A percentile compares a stretch with the other conserved stretches of the same genome.
Evolutionary conservation across 2,888 invertebrate species (phyloP).

Genomic region (Rutpela maculata): DNA sequence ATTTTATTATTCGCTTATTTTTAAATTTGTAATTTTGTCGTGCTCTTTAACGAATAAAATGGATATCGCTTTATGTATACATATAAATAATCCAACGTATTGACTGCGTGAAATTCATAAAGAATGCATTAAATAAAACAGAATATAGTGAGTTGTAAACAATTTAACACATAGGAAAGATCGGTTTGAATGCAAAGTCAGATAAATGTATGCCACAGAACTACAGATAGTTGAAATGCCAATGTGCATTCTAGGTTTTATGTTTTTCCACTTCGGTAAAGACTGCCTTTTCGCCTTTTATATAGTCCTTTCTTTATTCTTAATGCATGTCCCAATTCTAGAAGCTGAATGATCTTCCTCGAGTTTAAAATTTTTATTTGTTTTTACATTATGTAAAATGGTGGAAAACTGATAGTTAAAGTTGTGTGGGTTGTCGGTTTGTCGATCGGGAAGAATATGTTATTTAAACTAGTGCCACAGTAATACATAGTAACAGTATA

Average conservation of each 20-base stretch:
- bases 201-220: slow-evolving; percentile 31
- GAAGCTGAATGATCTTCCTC: slow-evolving; percentile 18
- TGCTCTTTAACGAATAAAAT: no score
- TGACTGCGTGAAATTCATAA: background rate
- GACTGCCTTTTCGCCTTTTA: slow-evolving; percentile 26
- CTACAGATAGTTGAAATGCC: slow-evolving; percentile 27
- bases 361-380: slow-evolving; percentile 9
- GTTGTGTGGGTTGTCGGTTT: background rate
- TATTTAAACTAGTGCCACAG: background rate
- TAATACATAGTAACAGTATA: background rate
- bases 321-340: slow-evolving; percentile 15
- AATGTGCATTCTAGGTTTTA: slow-evolving; percentile 28
- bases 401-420: background rate
- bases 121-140: background rate
- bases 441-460: background rate
- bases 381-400: slow-evolving; percentile 1
- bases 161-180: slow-evolving; percentile 12
- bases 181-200: slow-evolving; percentile 21
- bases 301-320: slow-evolving; percentile 15
- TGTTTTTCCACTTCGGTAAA: slow-evolving; percentile 24
- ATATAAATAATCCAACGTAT: background rate
- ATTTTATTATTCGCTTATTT: no score
- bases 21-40: no score
- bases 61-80: no score
- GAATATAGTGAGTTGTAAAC: background rate